These are phyloP conservation scores for Acrossocheilus wenchowensis DNA, from an alignment of 2,797 vertebrate genomes.

Conservation along the genomic window DNA sequence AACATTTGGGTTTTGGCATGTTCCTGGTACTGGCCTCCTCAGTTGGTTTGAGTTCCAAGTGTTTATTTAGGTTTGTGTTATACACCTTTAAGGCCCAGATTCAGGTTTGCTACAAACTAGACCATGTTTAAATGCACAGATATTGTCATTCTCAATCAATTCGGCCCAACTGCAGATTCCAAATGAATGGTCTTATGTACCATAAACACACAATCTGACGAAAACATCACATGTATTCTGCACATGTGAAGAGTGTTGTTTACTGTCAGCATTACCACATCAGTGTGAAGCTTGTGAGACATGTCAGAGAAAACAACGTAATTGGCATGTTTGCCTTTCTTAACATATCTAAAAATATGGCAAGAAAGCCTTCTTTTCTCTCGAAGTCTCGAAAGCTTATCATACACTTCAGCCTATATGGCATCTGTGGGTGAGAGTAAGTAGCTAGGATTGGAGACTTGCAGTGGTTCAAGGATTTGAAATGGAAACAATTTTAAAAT, in stretches of 20 bases:
- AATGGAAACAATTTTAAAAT: not conserved
- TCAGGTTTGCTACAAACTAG: not conserved
- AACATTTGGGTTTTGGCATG: not conserved
- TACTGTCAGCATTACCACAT: not conserved
- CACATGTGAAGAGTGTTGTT: not conserved
- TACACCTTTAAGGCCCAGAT: not conserved
- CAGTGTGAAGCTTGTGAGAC: not conserved
- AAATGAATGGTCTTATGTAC: not conserved
- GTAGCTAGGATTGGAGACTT: not conserved
- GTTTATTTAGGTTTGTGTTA: not conserved
- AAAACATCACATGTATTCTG: not conserved
- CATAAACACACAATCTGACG: not conserved
- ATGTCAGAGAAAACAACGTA: not conserved
- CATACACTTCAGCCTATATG: not conserved
- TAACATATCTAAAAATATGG: constrained; percentile 1
- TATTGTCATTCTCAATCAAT: not conserved
- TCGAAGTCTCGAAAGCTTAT: not conserved
- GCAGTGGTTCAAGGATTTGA: not conserved
- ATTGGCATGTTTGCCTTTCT: not conserved
- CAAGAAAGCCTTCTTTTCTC: not conserved
- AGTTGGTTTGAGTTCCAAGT: not conserved
- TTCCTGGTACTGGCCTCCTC: not conserved
- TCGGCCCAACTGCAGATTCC: not conserved
- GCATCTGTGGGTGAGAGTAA: not conserved
- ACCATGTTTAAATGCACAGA: not conserved